phyloP scores from a whole-genome alignment of 2,113 vertebrate genomes.

The Chitala chitala region DNA sequence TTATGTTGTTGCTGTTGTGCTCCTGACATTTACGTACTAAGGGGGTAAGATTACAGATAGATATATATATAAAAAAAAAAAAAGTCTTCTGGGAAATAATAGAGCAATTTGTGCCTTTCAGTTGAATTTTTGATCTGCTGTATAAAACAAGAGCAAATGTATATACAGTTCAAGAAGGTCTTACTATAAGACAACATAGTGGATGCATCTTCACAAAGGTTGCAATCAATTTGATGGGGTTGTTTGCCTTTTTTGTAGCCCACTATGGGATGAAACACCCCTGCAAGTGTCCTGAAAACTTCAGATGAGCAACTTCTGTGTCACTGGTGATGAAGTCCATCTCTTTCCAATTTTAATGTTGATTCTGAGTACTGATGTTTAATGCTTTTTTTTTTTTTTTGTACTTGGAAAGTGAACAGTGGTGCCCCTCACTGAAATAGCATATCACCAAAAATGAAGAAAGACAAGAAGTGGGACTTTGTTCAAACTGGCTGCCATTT shows the following conservation, averaged over 20 bases:
- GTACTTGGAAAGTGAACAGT: neutral
- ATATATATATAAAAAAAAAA: conserved; percentile 45
- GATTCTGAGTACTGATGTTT: conserved; percentile 45
- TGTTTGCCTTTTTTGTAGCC: conserved; percentile 58
- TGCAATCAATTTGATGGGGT: conserved; percentile 74
- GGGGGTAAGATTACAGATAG: conserved; percentile 35
- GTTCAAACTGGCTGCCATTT: conserved; percentile 18
- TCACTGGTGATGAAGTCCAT: conserved; percentile 47
- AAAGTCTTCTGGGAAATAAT: conserved; percentile 34
- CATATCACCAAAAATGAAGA: neutral
- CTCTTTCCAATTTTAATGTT: conserved; percentile 41
- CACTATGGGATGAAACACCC: no score
- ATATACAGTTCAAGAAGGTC: conserved; percentile 73
- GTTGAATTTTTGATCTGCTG: conserved; percentile 55
- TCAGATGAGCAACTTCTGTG: no score
- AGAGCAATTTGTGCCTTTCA: conserved; percentile 46
- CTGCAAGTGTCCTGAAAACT: no score
- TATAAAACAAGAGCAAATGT: conserved; percentile 60
- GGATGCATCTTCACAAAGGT: conserved; percentile 59
- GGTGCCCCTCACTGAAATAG: neutral
- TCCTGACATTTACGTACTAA: conserved; percentile 2
- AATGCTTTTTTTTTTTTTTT: conserved; percentile 38
- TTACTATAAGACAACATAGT: conserved; percentile 78
- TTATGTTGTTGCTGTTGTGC: neutral
- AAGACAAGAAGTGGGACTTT: neutral